Evolutionary conservation across 2,113 vertebrate species (phyloP).

Genomic region (Myxocyprinus asiaticus): DNA sequence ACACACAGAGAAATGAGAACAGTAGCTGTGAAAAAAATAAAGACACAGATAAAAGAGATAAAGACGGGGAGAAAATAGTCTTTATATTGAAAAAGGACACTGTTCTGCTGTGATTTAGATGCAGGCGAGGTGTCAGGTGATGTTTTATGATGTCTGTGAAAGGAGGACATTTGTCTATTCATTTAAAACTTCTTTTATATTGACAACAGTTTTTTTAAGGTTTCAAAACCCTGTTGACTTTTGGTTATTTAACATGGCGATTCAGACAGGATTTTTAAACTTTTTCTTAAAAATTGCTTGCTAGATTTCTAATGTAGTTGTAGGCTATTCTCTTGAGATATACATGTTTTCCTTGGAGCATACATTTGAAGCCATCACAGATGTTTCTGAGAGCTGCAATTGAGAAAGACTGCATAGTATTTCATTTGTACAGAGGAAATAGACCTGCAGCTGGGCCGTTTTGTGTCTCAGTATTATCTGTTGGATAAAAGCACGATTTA

Average conservation of each 20-base stretch:
- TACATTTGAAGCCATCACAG: constrained; percentile 27
- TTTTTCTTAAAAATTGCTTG: background rate
- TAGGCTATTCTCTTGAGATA: background rate
- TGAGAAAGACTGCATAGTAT: background rate
- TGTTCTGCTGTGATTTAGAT: constrained; percentile 1
- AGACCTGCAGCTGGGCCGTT: constrained; percentile 51
- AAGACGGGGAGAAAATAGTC: constrained; percentile 27
- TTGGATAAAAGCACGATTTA: constrained; percentile 55
- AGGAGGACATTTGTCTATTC: background rate
- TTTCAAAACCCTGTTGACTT: no score
- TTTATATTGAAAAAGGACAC: constrained; percentile 14
- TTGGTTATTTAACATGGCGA: background rate
- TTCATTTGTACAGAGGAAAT: constrained; percentile 46
- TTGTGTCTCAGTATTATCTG: constrained; percentile 52
- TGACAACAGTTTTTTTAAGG: no score
- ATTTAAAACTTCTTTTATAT: background rate
- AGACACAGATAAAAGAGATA: constrained; percentile 47
- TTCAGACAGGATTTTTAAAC: background rate
- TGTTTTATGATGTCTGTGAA: background rate
- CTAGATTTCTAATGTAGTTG: background rate
- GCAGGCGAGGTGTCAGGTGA: background rate
- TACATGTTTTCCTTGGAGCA: background rate
- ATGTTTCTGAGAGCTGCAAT: constrained; percentile 8
- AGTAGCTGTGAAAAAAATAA: constrained; percentile 43
- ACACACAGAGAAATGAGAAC: constrained; percentile 46